A percentile compares a stretch with the other conserved stretches of the same genome.
Evolutionary conservation across 2,113 vertebrate species (phyloP).

Genomic region (Gambusia affinis): DNA sequence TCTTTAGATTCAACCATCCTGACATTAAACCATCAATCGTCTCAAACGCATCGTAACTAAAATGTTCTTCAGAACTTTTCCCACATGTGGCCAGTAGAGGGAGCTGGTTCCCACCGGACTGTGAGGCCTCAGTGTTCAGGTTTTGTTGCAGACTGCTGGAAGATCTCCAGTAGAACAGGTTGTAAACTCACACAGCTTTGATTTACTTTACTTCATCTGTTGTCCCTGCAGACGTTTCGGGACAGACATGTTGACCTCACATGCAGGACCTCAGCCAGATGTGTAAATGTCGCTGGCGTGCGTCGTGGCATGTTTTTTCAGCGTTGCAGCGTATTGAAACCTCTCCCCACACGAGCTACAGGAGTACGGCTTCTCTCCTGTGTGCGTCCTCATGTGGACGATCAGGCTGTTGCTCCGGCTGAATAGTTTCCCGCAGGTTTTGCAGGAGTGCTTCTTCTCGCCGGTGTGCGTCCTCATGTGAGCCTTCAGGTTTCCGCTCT

Average conservation of each 20-base stretch:
- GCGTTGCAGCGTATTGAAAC: background rate
- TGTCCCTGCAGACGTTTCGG: background rate
- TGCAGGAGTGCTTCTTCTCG: background rate
- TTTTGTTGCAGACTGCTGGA: too few relatives aligned
- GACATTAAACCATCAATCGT: too few relatives aligned
- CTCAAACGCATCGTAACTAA: too few relatives aligned
- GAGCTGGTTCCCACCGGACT: too few relatives aligned
- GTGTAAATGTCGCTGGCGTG: background rate
- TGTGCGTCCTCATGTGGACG: constrained; percentile 11
- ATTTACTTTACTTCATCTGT: background rate
- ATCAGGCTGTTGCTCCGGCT: background rate
- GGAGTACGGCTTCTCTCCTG: constrained; percentile 8
- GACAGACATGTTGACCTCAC: background rate
- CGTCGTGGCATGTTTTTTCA: background rate
- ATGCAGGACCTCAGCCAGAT: background rate
- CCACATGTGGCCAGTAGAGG: too few relatives aligned
- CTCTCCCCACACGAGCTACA: background rate
- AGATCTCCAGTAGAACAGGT: background rate
- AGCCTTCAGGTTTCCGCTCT: background rate
- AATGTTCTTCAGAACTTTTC: too few relatives aligned
- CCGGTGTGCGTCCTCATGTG: constrained; percentile 5
- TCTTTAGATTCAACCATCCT: too few relatives aligned
- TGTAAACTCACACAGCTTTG: background rate
- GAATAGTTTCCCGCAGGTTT: background rate
- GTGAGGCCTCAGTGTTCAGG: too few relatives aligned